These are phyloP conservation scores for Entelurus aequoreus DNA, from an alignment of 2,113 vertebrate genomes.

Conservation along the genomic window DNA sequence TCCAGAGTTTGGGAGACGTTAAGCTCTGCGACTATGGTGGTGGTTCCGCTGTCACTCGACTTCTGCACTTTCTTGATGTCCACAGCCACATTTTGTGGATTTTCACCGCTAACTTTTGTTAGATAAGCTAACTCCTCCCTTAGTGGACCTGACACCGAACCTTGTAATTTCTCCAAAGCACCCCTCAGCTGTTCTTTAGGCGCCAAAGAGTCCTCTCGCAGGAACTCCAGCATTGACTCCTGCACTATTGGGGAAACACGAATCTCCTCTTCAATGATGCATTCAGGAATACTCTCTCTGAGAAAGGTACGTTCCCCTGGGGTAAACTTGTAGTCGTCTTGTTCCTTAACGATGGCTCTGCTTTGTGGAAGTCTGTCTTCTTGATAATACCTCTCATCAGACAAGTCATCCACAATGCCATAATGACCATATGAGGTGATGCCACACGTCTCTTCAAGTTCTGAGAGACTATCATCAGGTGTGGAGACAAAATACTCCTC, in stretches of 20 bases:
- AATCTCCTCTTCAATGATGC: slow-evolving; percentile 87
- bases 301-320: slow-evolving; percentile 29
- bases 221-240: slow-evolving; percentile 74
- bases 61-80: slow-evolving; percentile 82
- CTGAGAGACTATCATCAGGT: slow-evolving; percentile 80
- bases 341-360: slow-evolving; percentile 54
- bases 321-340: slow-evolving; percentile 43
- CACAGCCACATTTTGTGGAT: slow-evolving; percentile 70
- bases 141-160: slow-evolving; percentile 79
- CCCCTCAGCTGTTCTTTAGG: slow-evolving; percentile 83
- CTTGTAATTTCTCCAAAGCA: slow-evolving; percentile 81
- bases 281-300: slow-evolving; percentile 61
- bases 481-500: slow-evolving; percentile 87
- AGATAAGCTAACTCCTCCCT: slow-evolving; percentile 82
- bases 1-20: slow-evolving; percentile 83
- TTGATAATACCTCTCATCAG: slow-evolving; percentile 73
- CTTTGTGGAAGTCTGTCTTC: slow-evolving; percentile 47
- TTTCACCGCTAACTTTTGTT: slow-evolving; percentile 64
- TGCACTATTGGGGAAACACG: slow-evolving; percentile 83
- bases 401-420: slow-evolving; percentile 69
- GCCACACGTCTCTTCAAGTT: slow-evolving; percentile 66
- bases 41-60: slow-evolving; percentile 63
- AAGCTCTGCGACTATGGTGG: slow-evolving; percentile 87
- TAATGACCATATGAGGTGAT: slow-evolving; percentile 83
- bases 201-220: slow-evolving; percentile 76